Base-by-base conservation (phyloP, 2,797 vertebrate species). In the Propithecus deckenii region DNA sequence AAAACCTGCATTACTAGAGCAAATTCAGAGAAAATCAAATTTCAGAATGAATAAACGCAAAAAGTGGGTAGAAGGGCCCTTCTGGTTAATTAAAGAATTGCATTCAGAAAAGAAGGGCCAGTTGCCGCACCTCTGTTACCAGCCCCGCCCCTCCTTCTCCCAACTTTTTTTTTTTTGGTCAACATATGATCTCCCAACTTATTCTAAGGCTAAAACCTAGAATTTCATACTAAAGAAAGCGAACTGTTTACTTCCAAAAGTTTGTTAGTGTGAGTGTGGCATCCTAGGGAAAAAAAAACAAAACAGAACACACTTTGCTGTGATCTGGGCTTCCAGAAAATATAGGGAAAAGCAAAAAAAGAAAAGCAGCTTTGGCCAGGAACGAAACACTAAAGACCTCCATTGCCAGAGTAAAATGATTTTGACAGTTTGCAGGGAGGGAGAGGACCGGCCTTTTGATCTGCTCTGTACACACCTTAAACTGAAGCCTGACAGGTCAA, bases 11-110 rank as follows among this genome's bases (percentile, higher is more conserved):
- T 48, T 80, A 74, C 8, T 71, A 13, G 38, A 92, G 43, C 28
- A 95, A 93, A 84, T 89, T 8, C 74, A 90, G 63, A 90, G 46
- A 92, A 96, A 96, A 95, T 65, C 20, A 91, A 85, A 74, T 90
- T 55, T 95, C 41, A 87, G 46, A 95, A 85, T 76, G 48, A 93
- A 89, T 65, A 95, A 90, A 71, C 55, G 30, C 59, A 67, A 95
- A 92, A 18, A 89, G 32, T 5, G 7, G 50, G 12, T 30, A 8
- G 9, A 52, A 4, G 7, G 50, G 23, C 8, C 13, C 65, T 7
- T 61, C 41, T 13, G 10, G 15, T 87, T 86, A 76, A 84, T 41
- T 95, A 79, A 79, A 92, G 17, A 95, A 84, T 67, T 50, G 2
- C 30, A 57, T 80, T 85, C 75, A 91, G 50, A 57, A 93, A 96